Evolutionary conservation across 1,140 invertebrate species (phyloP), one percentile per base, ranked within the genome.

Genomic region (Mylabris phalerata): DNA sequence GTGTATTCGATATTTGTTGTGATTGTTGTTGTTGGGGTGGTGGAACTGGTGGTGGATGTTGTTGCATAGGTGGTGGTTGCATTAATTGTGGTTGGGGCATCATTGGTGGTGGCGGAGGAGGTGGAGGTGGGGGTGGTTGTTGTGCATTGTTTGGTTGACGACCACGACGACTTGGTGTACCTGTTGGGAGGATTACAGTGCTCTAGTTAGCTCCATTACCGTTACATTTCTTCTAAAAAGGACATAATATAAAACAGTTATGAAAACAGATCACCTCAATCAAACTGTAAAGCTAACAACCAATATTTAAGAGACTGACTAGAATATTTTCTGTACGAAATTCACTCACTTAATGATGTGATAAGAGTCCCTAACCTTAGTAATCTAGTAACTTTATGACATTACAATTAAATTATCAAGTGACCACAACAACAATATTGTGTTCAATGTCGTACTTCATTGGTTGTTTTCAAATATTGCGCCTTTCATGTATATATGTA

Each of bases 121-220:
- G 67, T 19, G 61, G 70, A 46, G 63, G 64, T 47, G 57, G 61
- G 4, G 32, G 32, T 32, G 32, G 1, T 32, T 32, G 32, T 32
- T 32, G 32, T 32, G 32, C 4, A 32, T 32, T 32, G 26, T 59
- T 40, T 40, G 63, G 52, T 46, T 64, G 69, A 47, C 69, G 64
- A 25, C 67, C 67, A 38, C 72, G 68, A 43, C 66, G 61, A 25
- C 64, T 56, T 27, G 67, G 70, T 25, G 68, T 66, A 57, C 71
- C 70, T 70, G 61, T 44, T 62, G 56, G 61, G 57, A 19, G 32
- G 32, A 32, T 32, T 51, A 61, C 48, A 61, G 59, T 54, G 44
- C 51, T 54, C 40, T 57, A 19, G 59, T 61, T 56, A 57, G 50
- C 48, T 50, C 59, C 54, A 57, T 19, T 32, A 32, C 55, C 54